Base-by-base conservation (phyloP, 2,113 vertebrate species). In the Nematolebias whitei region DNA sequence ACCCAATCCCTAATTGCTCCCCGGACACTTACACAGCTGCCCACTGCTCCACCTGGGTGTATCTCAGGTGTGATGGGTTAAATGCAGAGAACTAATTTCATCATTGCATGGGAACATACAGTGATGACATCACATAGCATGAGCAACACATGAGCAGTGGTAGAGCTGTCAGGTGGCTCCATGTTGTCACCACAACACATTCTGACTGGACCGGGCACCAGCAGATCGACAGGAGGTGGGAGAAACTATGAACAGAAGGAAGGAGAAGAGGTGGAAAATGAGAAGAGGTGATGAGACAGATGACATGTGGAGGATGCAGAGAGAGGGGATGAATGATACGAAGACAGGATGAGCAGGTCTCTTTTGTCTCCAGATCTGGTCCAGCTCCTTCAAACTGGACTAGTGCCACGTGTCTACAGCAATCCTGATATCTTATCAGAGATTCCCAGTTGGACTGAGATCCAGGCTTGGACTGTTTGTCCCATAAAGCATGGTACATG, bases 61-160 rank as follows among this genome's bases (percentile, higher is more conserved):
- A n/a, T n/a, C n/a, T n/a, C n/a, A n/a, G n/a, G n/a, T n/a, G n/a
- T n/a, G n/a, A n/a, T n/a, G n/a, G n/a, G n/a, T n/a, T n/a, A n/a
- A n/a, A n/a, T n/a, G n/a, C n/a, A n/a, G n/a, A n/a, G n/a, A n/a
- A n/a, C n/a, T n/a, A n/a, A n/a, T n/a, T n/a, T n/a, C n/a, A n/a
- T n/a, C n/a, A n/a, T n/a, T n/a, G n/a, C n/a, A n/a, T n/a, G n/a
- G n/a, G n/a, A n/a, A n/a, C n/a, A n/a, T n/a, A n/a, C n/a, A n/a
- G n/a, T n/a, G n/a, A n/a, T n/a, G n/a, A n/a, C n/a, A n/a, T n/a
- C n/a, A n/a, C n/a, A n/a, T n/a, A n/a, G n/a, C n/a, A n/a, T n/a
- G n/a, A n/a, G n/a, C n/a, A n/a, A n/a, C n/a, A n/a, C 61, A 88
- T 79, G 72, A 84, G 56, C 24, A 4, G 58, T 69, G 54, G 60